A percentile compares a stretch with the other conserved stretches of the same genome.
Conservation (phyloP, 35 echinoderm and acorn worm species). For the Stichopus chloronotus region DNA sequence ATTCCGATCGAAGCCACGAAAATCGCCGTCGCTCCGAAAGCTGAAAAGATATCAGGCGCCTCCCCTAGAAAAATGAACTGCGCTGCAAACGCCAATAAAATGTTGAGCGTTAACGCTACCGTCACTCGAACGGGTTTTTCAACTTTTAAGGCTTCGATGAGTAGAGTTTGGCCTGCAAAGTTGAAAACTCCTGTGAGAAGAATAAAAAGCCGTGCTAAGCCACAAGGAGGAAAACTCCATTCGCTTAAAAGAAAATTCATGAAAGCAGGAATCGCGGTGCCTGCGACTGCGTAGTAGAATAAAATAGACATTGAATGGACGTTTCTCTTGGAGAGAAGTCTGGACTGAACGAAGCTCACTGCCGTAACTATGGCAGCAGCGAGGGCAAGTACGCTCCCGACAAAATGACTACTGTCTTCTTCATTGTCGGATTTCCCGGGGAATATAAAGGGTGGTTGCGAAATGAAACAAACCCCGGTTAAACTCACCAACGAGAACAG, state of each 20-base stretch:
- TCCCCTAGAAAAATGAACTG: constrained; percentile 41
- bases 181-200: constrained; percentile 11
- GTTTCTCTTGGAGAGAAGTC: not conserved
- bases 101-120: constrained; percentile 16
- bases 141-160: constrained; percentile 20
- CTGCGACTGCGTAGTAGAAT: constrained; percentile 8
- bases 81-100: not conserved
- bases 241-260: not conserved
- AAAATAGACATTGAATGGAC: not conserved
- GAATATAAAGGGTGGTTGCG: constrained; percentile 42
- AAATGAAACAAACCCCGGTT: not conserved
- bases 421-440: not conserved
- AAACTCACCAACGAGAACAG: constrained; percentile 12
- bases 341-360: constrained; percentile 21
- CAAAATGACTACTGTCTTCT: not conserved
- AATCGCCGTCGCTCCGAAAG: not conserved
- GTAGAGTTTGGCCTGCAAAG: not conserved
- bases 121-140: constrained; percentile 41
- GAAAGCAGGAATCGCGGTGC: not conserved
- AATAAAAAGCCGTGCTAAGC: not conserved
- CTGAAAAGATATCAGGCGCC: not conserved
- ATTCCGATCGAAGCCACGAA: constrained; percentile 6
- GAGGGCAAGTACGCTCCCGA: constrained; percentile 11
- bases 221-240: constrained; percentile 21
- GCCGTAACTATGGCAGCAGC: not conserved